Base-by-base conservation (phyloP, 2,113 vertebrate species). In the Tauraco erythrolophus region DNA sequence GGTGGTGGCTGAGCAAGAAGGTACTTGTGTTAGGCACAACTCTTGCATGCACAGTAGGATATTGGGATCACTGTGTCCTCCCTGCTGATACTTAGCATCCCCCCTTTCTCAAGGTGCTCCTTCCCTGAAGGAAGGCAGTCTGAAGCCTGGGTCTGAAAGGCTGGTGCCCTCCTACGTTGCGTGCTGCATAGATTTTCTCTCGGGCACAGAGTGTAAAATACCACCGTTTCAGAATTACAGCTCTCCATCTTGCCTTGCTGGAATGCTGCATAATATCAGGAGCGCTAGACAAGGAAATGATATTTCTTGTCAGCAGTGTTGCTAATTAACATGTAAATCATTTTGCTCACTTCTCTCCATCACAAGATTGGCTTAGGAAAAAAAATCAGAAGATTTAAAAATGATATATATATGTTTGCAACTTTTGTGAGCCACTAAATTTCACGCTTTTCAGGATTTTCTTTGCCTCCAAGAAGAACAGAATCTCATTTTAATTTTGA, bases 401-500 rank as follows among this genome's bases (percentile, higher is more conserved):
- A 66, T 50, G 0, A 43, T 45, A 35, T 37, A 46, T 83, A 50
- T 43, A 22, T 0, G 5, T 8, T 33, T 69, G 45, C n/a, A 58
- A 76, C 39, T 91, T 94, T 27, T 46, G 39, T 25, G 24, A 84
- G 51, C 57, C 31, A 46, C 21, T 84, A 48, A 18, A 82, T 72
- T 61, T 62, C 37, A 66, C 79, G 37, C 80, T 91, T 96, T 91
- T 91, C 80, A 91, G 81, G 51, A 78, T 86, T 92, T 88, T 86
- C 21, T 88, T 94, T 88, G 37, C 77, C 50, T 87, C 57, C 53
- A 57, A 65, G 64, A 79, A 79, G 56, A 87, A 65, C 21, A 45
- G 77, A 91, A 89, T 79, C 37, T 91, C 41, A 78, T 89, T 95
- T 97, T 87, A 50, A 61, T 92, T 94, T 91, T 87, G 58, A 79